Percentiles rank a stretch among this genome's conserved stretches.
Conservation (phyloP, 2,888 invertebrate species). For the Opisthograptis luteolata region DNA sequence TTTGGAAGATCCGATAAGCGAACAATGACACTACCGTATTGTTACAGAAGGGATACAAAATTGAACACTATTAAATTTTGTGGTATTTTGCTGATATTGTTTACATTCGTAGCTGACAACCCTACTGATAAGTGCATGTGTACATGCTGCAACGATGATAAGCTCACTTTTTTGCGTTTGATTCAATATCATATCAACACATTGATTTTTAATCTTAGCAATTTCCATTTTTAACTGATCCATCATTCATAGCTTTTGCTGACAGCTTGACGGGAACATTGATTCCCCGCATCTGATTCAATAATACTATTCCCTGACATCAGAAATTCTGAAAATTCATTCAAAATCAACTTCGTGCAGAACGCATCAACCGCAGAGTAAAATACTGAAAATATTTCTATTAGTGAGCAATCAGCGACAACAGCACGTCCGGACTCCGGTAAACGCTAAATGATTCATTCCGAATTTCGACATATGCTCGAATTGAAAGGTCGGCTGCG, state of each 20-base stretch:
- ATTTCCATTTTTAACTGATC: not conserved
- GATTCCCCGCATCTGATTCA: constrained; percentile 13
- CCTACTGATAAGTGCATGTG: not conserved
- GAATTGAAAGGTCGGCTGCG: constrained; percentile 80
- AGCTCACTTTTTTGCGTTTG: no score
- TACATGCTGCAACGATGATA: no score
- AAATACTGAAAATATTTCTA: constrained; percentile 30
- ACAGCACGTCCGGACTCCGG: constrained; percentile 26
- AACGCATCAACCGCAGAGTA: constrained; percentile 15
- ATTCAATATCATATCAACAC: no score
- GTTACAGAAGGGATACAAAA: constrained; percentile 43
- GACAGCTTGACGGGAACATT: constrained; percentile 8
- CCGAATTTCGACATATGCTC: constrained; percentile 80
- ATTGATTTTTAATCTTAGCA: not conserved
- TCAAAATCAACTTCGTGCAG: constrained; percentile 6
- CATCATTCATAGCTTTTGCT: not conserved
- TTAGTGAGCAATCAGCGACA: constrained; percentile 36
- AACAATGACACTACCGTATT: constrained; percentile 50
- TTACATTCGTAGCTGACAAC: constrained; percentile 1
- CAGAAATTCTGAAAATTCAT: constrained; percentile 1
- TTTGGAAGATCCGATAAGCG: constrained; percentile 53
- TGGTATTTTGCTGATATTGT: constrained; percentile 11
- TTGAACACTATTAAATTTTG: constrained; percentile 32
- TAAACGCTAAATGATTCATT: constrained; percentile 80
- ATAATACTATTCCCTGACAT: not conserved